These are phyloP conservation scores for Hephaestus fuliginosus DNA, from an alignment of 2,797 vertebrate species.

Conservation along the genomic window DNA sequence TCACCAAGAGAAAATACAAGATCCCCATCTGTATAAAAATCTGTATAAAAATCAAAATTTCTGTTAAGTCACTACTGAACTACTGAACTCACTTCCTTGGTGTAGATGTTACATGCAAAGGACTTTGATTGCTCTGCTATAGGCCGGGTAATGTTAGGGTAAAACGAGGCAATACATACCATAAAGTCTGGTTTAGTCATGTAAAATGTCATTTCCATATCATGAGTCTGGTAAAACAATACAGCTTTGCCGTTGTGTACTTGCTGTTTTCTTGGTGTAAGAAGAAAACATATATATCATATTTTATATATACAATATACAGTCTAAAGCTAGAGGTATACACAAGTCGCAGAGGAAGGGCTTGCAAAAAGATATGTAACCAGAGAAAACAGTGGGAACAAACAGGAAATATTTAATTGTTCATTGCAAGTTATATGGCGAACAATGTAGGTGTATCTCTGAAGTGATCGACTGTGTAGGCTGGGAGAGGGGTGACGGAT, in stretches of 20 bases:
- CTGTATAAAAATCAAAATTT: not conserved
- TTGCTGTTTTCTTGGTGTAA: slow-evolving; percentile 4
- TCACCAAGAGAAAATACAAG: not conserved
- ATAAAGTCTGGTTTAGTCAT: not conserved
- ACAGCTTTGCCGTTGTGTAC: not conserved
- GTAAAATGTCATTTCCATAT: not conserved
- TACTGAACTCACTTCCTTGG: no score
- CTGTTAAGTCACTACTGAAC: no score
- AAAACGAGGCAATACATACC: not conserved
- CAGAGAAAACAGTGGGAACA: not conserved
- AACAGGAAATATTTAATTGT: not conserved
- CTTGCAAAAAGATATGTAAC: no score
- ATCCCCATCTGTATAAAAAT: not conserved
- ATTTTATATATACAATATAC: no score
- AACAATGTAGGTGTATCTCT: not conserved
- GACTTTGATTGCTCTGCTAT: not conserved
- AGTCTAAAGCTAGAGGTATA: no score
- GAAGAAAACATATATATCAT: no score
- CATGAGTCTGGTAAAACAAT: not conserved
- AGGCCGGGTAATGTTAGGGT: not conserved
- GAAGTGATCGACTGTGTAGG: not conserved
- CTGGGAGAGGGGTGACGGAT: not conserved
- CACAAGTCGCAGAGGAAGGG: no score
- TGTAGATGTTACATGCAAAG: not conserved
- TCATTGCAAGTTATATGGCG: not conserved